Conservation (phyloP, 2,113 vertebrate genomes). For the Chroicocephalus ridibundus region DNA sequence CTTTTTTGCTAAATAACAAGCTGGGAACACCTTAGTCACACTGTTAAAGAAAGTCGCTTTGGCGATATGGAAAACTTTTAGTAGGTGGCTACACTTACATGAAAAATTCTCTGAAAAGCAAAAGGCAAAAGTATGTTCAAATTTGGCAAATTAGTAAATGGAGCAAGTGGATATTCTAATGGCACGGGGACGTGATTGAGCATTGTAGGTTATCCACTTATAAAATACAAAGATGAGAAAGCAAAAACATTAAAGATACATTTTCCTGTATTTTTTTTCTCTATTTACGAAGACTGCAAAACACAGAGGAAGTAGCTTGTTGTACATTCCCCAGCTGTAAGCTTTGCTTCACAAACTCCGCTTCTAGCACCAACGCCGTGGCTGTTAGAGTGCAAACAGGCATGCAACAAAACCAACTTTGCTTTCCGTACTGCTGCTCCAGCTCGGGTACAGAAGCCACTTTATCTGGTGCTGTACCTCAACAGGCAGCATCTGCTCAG, state of each 20-base stretch:
- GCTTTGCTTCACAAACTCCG: background rate
- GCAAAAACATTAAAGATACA: background rate
- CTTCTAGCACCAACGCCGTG: accelerated
- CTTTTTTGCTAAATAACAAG: background rate
- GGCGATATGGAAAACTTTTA: background rate
- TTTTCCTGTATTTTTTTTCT: background rate
- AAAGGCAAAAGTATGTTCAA: background rate
- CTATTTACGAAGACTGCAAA: background rate
- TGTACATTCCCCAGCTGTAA: background rate
- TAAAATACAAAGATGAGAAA: background rate
- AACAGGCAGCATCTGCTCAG: background rate
- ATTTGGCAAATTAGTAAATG: background rate
- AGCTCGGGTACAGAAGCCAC: background rate
- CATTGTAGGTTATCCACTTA: background rate
- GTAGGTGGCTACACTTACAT: background rate
- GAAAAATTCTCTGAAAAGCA: background rate
- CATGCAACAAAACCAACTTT: background rate
- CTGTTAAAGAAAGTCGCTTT: background rate
- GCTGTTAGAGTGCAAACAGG: accelerated
- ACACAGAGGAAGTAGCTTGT: background rate
- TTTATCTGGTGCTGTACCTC: background rate
- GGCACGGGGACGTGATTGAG: background rate
- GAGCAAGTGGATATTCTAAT: background rate
- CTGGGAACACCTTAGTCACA: background rate
- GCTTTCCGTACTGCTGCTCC: background rate